Evolutionary conservation across 92 coral and sea anemone genomes (phyloP).

Genomic region (Paramuricea clavata): DNA sequence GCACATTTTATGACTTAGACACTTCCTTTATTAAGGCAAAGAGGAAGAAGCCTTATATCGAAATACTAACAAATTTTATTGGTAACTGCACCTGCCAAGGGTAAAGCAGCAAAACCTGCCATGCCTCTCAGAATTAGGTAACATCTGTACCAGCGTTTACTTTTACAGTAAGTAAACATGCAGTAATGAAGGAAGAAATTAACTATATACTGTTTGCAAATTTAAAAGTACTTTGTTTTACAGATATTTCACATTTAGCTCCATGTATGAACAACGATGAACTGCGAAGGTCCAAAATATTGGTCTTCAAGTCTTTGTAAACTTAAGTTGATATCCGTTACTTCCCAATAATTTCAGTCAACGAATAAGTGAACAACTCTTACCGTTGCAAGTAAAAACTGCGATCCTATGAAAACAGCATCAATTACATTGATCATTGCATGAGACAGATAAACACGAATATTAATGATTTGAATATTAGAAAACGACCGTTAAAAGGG

Average conservation of each 20-base stretch:
- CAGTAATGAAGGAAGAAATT: not conserved
- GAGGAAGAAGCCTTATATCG: conserved; percentile 73
- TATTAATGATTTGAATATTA: not conserved
- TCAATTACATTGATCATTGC: no score
- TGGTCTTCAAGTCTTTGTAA: no score
- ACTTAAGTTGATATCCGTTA: no score
- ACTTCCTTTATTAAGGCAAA: conserved; percentile 50
- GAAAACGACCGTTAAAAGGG: not conserved
- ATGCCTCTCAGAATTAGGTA: not conserved
- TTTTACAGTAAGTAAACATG: not conserved
- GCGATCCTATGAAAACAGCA: no score
- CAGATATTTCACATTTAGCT: not conserved
- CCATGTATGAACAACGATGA: no score
- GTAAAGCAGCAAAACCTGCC: not conserved
- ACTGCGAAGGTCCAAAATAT: no score
- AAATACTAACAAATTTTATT: conserved; percentile 50
- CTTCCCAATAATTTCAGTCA: no score
- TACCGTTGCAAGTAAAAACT: no score
- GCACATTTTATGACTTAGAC: conserved; percentile 66
- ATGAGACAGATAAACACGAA: no score
- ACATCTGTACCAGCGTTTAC: not conserved
- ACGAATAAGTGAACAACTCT: no score
- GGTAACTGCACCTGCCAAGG: conserved; percentile 54
- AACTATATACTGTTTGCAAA: not conserved
- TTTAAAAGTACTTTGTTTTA: not conserved